A percentile compares a stretch with the other conserved stretches of the same genome.
Evolutionary conservation across 2,797 vertebrate species (phyloP).

Genomic region (Pangasius mekongensis): DNA sequence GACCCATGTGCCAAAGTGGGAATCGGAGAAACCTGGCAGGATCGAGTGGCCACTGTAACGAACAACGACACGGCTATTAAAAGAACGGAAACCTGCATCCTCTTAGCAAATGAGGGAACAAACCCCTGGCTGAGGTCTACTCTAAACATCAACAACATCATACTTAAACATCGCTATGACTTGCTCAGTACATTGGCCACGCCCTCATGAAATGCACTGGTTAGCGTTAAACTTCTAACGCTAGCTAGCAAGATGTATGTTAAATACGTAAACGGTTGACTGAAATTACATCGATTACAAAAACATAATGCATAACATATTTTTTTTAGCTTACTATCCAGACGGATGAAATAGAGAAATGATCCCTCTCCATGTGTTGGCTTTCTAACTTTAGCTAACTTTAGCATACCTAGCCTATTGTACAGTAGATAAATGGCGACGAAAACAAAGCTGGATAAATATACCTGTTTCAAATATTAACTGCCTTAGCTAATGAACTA

Average conservation of each 20-base stretch:
- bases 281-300: not conserved
- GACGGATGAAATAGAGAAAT: not conserved
- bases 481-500: not conserved
- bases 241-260: not conserved
- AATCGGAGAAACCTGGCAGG: slow-evolving; percentile 44
- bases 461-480: not conserved
- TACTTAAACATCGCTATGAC: not conserved
- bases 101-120: slow-evolving; percentile 9
- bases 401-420: not conserved
- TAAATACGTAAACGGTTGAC: not conserved
- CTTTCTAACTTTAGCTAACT: not conserved
- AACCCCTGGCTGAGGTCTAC: not conserved
- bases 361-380: not conserved
- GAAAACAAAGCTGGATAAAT: not conserved
- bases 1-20: slow-evolving; percentile 11
- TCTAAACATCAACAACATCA: not conserved
- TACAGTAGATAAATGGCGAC: not conserved
- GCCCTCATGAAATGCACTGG: not conserved
- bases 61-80: slow-evolving; percentile 10
- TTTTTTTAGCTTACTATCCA: too few species aligned
- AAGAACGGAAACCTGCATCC: not conserved
- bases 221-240: not conserved
- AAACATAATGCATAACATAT: not conserved
- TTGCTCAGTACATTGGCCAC: not conserved
- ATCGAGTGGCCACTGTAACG: slow-evolving; percentile 9